Conservation (phyloP, 2,797 vertebrate genomes). For the Nyctalus aviator region DNA sequence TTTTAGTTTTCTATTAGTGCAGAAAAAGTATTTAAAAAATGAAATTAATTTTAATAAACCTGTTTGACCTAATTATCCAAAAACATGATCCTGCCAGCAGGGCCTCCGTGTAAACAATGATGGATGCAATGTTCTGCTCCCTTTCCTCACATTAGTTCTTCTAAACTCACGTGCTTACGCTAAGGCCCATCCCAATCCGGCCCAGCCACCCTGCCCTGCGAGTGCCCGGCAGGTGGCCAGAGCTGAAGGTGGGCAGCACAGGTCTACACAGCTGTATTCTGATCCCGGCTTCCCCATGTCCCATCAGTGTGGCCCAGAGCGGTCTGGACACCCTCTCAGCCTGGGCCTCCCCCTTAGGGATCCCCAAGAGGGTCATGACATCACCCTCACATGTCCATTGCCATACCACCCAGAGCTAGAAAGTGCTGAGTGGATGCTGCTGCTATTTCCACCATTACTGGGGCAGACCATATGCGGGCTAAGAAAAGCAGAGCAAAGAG, state of each 20-base stretch:
- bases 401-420: neutral
- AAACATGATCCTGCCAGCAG: neutral
- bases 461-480: neutral
- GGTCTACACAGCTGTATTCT: neutral
- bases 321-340: fast-evolving
- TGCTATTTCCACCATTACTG: fast-evolving
- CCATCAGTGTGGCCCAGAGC: neutral
- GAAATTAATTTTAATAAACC: neutral
- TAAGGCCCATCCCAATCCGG: fast-evolving
- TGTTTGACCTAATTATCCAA: neutral
- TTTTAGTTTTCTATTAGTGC: neutral
- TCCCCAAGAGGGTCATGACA: fast-evolving
- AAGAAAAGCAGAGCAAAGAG: neutral
- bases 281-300: neutral
- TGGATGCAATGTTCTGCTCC: fast-evolving
- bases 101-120: neutral
- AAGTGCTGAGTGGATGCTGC: fast-evolving
- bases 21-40: neutral
- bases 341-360: fast-evolving
- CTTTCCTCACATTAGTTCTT: neutral
- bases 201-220: neutral
- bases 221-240: fast-evolving
- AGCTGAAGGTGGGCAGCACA: fast-evolving
- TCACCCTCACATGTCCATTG: fast-evolving
- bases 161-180: neutral